Base-by-base conservation (phyloP, 2,888 invertebrate genomes). In the Steinernema hermaphroditum region DNA sequence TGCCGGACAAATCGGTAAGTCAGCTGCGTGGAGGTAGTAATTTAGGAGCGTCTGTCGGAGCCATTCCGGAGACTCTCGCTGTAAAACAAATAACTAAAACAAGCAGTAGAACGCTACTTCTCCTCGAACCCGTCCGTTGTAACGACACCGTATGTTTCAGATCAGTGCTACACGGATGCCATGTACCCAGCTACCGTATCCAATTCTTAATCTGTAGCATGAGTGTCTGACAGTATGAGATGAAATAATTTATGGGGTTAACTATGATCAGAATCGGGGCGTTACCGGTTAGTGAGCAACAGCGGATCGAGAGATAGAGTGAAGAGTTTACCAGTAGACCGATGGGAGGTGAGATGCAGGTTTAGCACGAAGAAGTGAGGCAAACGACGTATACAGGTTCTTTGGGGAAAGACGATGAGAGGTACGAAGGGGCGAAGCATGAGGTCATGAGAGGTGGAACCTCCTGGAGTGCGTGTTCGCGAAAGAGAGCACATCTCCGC, bases 1-100 rank as follows among this genome's bases (percentile, higher is more conserved):
- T 19, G 82, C 83, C 12, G 81, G 80, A 70, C 81, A 82, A 80
- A 82, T 84, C 24, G 82, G 83, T 83, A 24, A 57, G 74, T 69
- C 69, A 68, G 6, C 14, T 12, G 37, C 37, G 37, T 37, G 6
- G 12, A n/a, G n/a, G n/a, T 12, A 4, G 37, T 37, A 12, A 37
- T 37, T 37, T 37, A 37, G 37, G 37, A 37, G 6, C 37, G 37
- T 8, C n/a, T 37, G 37, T 37, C 37, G 37, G 37, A 8, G 37
- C 37, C 37, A 37, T 12, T 8, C 6, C 37, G 12, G 37, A 37
- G 37, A 4, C 37, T 4, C 12, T 4, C 6, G 37, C 37, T 4
- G 37, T 8, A 37, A 37, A 37, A 37, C 37, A 37, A 37, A 37
- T 12, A 37, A 37, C 37, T 37, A 37, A 37, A 37, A 8, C 37